Percentiles rank a stretch among this genome's conserved stretches.
These are phyloP conservation scores for Drosophila engyochracea DNA, from an alignment of 2,888 invertebrate species.

Conservation along the genomic window DNA sequence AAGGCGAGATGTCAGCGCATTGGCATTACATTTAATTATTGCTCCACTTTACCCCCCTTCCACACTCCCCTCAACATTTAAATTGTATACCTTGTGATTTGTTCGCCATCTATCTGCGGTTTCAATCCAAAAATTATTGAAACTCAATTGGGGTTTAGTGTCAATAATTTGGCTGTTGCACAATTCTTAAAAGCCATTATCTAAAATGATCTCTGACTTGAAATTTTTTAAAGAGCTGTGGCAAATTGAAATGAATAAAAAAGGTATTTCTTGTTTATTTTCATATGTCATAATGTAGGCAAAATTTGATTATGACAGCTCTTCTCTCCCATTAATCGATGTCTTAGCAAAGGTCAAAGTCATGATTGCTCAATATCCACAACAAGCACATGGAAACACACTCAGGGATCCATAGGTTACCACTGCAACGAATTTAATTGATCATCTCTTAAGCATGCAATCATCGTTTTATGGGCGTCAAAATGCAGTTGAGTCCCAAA, in stretches of 20 bases:
- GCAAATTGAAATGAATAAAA: not conserved
- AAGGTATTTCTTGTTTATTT: not conserved
- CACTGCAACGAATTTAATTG: constrained; percentile 31
- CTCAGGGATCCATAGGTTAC: not conserved
- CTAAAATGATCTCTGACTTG: not conserved
- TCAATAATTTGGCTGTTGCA: constrained; percentile 3
- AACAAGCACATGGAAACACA: constrained; percentile 9
- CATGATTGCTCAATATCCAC: constrained; percentile 37
- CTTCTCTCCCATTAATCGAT: constrained; percentile 49
- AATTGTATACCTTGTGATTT: constrained; percentile 41
- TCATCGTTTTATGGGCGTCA: constrained; percentile 59
- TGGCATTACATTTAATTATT: constrained; percentile 51
- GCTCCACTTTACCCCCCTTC: not conserved
- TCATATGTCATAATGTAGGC: not conserved
- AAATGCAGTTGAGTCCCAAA: constrained; percentile 47
- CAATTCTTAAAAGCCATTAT: not conserved
- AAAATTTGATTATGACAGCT: not conserved
- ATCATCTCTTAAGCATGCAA: constrained; percentile 27
- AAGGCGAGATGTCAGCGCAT: constrained; percentile 32
- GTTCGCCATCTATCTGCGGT: constrained; percentile 21
- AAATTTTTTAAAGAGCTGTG: not conserved
- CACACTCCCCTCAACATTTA: constrained; percentile 21
- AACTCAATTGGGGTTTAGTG: constrained; percentile 29
- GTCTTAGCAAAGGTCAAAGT: constrained; percentile 65
- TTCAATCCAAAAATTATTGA: constrained; percentile 37